These are phyloP conservation scores for Colistium nudipinnis DNA, from an alignment of 2,113 vertebrate genomes.

Conservation along the genomic window DNA sequence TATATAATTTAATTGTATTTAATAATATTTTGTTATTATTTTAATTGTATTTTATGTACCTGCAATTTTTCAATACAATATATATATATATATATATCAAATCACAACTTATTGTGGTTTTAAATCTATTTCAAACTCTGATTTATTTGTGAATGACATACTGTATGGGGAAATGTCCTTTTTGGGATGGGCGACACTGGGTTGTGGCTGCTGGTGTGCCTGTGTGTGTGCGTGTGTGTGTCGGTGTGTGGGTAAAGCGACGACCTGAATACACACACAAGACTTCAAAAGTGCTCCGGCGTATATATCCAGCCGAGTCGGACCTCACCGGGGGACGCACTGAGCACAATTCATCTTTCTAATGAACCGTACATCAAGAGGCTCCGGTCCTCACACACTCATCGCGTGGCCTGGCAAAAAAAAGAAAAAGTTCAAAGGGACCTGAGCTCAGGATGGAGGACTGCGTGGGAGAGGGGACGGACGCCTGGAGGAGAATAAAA, in stretches of 20 bases:
- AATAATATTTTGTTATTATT: too few species aligned
- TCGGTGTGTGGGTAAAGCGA: slow-evolving; percentile 8
- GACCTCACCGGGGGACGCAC: slow-evolving; percentile 37
- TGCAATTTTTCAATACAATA: too few species aligned
- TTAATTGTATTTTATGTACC: too few species aligned
- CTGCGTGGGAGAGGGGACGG: slow-evolving; percentile 22
- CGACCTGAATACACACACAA: slow-evolving; percentile 47
- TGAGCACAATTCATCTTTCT: slow-evolving; percentile 63
- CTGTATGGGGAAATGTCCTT: too few species aligned
- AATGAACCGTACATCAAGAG: slow-evolving; percentile 62
- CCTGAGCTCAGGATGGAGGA: slow-evolving; percentile 33
- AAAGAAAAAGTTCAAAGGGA: slow-evolving; percentile 62
- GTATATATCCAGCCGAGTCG: slow-evolving; percentile 17
- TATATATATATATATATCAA: too few species aligned
- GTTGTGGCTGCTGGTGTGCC: too few species aligned
- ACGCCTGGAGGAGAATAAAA: slow-evolving; percentile 52
- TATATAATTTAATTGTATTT: too few species aligned
- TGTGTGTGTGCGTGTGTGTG: background rate
- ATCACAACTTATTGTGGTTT: too few species aligned
- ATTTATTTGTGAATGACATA: too few species aligned
- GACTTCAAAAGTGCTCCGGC: background rate
- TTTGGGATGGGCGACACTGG: too few species aligned
- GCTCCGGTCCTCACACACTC: slow-evolving; percentile 42
- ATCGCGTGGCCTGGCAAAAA: slow-evolving; percentile 17
- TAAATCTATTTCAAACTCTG: too few species aligned